Evolutionary conservation across 2,888 invertebrate species (phyloP).

Genomic region (Nymphalis urticae): DNA sequence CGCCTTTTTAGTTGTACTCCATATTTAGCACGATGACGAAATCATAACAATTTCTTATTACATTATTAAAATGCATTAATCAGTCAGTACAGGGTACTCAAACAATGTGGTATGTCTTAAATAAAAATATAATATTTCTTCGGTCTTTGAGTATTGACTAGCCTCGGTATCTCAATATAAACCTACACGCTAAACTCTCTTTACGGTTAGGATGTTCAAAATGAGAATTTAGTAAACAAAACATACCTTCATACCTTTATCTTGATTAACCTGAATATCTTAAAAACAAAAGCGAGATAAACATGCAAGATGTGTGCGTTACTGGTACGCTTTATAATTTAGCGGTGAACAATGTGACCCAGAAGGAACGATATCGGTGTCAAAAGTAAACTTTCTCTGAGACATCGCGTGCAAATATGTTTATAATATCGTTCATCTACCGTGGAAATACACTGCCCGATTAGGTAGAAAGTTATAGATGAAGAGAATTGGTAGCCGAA

Average conservation of each 20-base stretch:
- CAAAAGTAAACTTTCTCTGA: constrained; percentile 52
- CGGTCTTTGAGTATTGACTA: too few relatives aligned
- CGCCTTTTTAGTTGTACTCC: too few relatives aligned
- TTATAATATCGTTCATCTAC: constrained; percentile 36
- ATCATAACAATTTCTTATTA: too few relatives aligned
- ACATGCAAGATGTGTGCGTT: constrained; percentile 19
- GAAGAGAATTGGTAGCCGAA: background rate
- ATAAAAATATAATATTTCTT: too few relatives aligned
- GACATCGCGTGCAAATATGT: constrained; percentile 51
- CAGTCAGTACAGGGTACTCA: too few relatives aligned
- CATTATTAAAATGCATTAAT: too few relatives aligned
- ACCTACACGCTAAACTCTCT: too few relatives aligned
- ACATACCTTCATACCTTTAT: constrained; percentile 3
- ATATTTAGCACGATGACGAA: too few relatives aligned
- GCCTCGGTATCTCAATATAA: too few relatives aligned
- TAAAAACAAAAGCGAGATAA: constrained; percentile 18
- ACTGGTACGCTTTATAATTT: constrained; percentile 17
- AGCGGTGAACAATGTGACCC: constrained; percentile 32
- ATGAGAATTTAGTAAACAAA: background rate
- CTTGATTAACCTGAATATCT: constrained; percentile 22
- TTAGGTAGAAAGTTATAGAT: constrained; percentile 26
- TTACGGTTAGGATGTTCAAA: background rate
- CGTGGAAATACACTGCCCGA: constrained; percentile 18
- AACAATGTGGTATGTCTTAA: too few relatives aligned
- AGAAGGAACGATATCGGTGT: constrained; percentile 40